Conservation (phyloP, 2,888 invertebrate genomes). For the Hipparchia sbordonii region DNA sequence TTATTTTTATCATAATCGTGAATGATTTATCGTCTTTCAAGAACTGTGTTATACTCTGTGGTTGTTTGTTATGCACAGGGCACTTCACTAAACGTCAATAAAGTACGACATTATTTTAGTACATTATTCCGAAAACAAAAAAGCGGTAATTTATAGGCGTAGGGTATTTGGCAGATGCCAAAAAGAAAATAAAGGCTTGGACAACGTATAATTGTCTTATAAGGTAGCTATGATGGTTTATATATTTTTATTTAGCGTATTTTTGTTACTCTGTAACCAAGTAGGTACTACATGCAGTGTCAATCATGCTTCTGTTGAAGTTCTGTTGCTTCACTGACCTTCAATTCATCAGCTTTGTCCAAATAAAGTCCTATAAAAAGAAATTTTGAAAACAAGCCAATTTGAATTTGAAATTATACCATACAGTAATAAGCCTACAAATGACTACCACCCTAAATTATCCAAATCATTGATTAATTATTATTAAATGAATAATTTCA, state of each 20-base stretch:
- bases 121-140: too few relatives aligned
- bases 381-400: constrained; percentile 20
- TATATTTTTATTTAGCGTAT: neutral
- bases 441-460: neutral
- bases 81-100: too few relatives aligned
- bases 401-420: neutral
- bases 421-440: neutral
- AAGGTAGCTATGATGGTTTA: neutral
- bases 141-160: too few relatives aligned
- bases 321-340: constrained; percentile 55
- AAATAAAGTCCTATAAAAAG: constrained; percentile 66
- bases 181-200: too few relatives aligned
- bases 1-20: too few relatives aligned
- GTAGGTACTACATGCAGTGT: constrained; percentile 42
- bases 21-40: too few relatives aligned
- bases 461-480: too few relatives aligned
- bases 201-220: neutral
- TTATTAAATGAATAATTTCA: too few relatives aligned
- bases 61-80: too few relatives aligned
- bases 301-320: constrained; percentile 28
- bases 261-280: neutral
- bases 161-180: too few relatives aligned
- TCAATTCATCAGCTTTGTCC: constrained; percentile 65
- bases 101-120: too few relatives aligned
- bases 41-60: too few relatives aligned